Conservation (phyloP, 2,888 invertebrate species). For the Tethea ocularis region DNA sequence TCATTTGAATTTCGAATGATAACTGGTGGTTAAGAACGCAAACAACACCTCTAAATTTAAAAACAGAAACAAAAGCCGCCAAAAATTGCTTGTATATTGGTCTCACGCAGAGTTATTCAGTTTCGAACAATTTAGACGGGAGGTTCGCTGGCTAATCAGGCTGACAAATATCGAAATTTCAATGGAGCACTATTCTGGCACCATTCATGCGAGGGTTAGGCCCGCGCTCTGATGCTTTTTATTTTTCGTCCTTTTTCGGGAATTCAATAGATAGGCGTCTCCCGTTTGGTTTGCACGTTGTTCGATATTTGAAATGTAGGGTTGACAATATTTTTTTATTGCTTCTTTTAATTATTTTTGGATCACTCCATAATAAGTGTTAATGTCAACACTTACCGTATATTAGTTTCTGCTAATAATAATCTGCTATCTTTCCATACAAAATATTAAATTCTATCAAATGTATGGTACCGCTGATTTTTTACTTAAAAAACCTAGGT, state of each 20-base stretch:
- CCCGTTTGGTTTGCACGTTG: constrained; percentile 58
- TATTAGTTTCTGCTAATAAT: no score
- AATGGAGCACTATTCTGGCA: constrained; percentile 62
- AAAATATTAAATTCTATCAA: no score
- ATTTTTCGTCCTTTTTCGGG: constrained; percentile 78
- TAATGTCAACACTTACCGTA: no score
- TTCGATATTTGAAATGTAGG: constrained; percentile 74
- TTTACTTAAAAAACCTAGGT: no score
- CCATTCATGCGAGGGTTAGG: constrained; percentile 66
- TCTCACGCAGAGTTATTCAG: constrained; percentile 75
- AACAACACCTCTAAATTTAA: constrained; percentile 16
- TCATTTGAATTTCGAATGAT: neutral
- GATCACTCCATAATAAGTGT: no score
- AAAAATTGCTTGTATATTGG: constrained; percentile 43
- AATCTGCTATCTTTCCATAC: no score
- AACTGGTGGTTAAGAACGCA: constrained; percentile 10
- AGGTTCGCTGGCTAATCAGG: constrained; percentile 76
- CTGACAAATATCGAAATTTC: constrained; percentile 79
- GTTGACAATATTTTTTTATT: constrained; percentile 37
- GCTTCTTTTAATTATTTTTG: neutral
- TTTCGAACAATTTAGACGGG: constrained; percentile 54
- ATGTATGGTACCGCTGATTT: no score
- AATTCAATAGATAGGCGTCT: constrained; percentile 81
- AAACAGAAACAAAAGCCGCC: constrained; percentile 47
- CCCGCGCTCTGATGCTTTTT: constrained; percentile 57